phyloP scores from a whole-genome alignment of 2,113 vertebrate species.

The Psettodes erumei region DNA sequence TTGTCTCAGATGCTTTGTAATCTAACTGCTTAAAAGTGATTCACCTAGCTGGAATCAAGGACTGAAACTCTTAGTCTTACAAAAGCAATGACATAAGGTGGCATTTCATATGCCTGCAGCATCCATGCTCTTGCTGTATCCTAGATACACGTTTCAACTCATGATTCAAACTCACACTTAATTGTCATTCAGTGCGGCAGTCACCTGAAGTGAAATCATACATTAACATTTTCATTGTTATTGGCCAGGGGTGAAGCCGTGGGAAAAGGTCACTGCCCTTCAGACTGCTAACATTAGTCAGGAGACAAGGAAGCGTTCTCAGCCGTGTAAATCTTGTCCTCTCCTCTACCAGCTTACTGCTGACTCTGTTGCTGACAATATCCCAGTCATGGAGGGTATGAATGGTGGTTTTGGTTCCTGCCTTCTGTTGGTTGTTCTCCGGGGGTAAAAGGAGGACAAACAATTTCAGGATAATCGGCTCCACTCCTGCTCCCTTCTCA shows the following conservation, averaged over 20 bases:
- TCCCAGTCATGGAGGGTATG: constrained; percentile 69
- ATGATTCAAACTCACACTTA: constrained; percentile 27
- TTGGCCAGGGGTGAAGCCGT: constrained; percentile 45
- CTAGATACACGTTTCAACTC: neutral
- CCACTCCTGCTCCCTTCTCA: constrained; percentile 50
- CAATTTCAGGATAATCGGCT: constrained; percentile 68
- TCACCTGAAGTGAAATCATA: constrained; percentile 37
- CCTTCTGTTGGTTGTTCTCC: constrained; percentile 67
- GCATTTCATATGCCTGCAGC: neutral
- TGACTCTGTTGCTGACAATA: constrained; percentile 69
- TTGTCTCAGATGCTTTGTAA: neutral
- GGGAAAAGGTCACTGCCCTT: constrained; percentile 64
- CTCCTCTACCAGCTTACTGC: constrained; percentile 50
- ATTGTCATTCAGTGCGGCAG: constrained; percentile 6
- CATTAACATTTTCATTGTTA: constrained; percentile 43
- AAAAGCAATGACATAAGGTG: neutral
- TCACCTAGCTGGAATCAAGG: neutral
- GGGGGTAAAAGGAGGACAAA: constrained; percentile 67
- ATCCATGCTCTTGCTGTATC: neutral
- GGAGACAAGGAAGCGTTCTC: constrained; percentile 58
- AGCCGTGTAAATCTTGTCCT: constrained; percentile 60
- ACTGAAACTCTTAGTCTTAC: neutral
- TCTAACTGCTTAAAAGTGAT: neutral
- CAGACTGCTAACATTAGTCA: constrained; percentile 42
- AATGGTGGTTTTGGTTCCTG: constrained; percentile 67